phyloP scores from a whole-genome alignment of 2,797 vertebrate genomes.

The Microctenopoma stevenorrisi region DNA sequence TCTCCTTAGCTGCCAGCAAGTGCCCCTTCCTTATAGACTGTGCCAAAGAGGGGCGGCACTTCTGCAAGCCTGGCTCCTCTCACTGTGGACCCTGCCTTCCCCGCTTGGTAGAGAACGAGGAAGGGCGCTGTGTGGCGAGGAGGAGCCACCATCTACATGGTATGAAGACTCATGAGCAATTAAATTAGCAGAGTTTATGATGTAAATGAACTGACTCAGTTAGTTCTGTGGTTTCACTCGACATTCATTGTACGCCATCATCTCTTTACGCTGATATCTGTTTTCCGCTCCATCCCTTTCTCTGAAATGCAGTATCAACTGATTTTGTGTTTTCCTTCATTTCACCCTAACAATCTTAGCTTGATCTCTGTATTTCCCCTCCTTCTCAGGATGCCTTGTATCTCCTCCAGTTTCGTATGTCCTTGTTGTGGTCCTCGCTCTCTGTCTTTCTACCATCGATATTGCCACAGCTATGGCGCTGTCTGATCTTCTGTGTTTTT shows the following conservation, averaged over 20 bases:
- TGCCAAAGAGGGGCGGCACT: constrained; percentile 77
- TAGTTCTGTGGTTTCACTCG: background rate
- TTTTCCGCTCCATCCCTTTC: constrained; percentile 29
- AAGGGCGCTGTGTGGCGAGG: constrained; percentile 73
- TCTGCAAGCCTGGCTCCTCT: constrained; percentile 77
- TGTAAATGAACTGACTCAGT: background rate
- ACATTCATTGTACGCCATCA: constrained; percentile 1
- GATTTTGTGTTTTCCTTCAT: constrained; percentile 11
- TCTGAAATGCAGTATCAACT: constrained; percentile 15
- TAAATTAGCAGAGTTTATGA: background rate
- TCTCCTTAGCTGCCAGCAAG: constrained; percentile 54
- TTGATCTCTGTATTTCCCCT: constrained; percentile 22
- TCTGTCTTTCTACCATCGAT: constrained; percentile 16
- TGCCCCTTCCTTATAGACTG: constrained; percentile 87
- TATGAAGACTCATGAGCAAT: constrained; percentile 57
- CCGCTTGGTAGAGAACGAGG: constrained; percentile 79
- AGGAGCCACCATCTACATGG: constrained; percentile 56
- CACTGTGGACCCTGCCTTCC: constrained; percentile 86
- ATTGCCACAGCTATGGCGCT: constrained; percentile 15
- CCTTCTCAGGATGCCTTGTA: background rate
- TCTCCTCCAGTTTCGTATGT: background rate
- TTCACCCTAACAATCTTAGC: constrained; percentile 9
- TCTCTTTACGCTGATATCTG: constrained; percentile 9
- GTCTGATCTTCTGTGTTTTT: constrained; percentile 43
- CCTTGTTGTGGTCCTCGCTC: background rate